phyloP scores from a whole-genome alignment of 2,113 vertebrate genomes.

The Cervus canadensis region DNA sequence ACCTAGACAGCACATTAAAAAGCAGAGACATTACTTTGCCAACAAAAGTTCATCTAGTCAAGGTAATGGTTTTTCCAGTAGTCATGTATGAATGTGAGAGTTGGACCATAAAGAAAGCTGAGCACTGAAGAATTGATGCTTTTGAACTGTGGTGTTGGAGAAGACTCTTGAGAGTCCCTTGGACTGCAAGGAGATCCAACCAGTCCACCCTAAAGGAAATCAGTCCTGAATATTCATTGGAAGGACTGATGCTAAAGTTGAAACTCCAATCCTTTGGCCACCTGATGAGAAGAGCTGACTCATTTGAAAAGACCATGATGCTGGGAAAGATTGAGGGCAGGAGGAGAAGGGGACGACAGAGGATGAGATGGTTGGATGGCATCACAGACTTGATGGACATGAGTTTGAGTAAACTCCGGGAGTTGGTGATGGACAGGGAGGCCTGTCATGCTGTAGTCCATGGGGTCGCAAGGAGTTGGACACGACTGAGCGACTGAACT shows the following conservation, averaged over 20 bases:
- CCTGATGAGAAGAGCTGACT: not conserved
- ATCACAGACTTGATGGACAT: not conserved
- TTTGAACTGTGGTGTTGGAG: not conserved
- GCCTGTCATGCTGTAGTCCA: not conserved
- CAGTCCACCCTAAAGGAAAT: not conserved
- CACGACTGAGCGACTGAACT: fast-evolving
- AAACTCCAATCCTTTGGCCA: not conserved
- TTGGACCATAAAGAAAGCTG: not conserved
- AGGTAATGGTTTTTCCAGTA: not conserved
- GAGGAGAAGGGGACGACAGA: not conserved
- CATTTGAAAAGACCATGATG: not conserved
- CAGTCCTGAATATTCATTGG: not conserved
- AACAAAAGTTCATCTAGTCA: not conserved
- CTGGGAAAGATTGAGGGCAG: not conserved
- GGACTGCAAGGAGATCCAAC: not conserved
- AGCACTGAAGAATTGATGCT: fast-evolving
- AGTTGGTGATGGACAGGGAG: not conserved
- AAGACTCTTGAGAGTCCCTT: not conserved
- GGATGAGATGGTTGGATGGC: not conserved
- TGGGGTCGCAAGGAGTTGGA: fast-evolving
- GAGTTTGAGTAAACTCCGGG: fast-evolving
- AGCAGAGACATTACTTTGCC: not conserved
- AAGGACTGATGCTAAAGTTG: not conserved
- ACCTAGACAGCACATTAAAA: not conserved
- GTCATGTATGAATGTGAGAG: not conserved